Conservation (phyloP, 2,113 vertebrate species). For the Tetraodon nigroviridis region DNA sequence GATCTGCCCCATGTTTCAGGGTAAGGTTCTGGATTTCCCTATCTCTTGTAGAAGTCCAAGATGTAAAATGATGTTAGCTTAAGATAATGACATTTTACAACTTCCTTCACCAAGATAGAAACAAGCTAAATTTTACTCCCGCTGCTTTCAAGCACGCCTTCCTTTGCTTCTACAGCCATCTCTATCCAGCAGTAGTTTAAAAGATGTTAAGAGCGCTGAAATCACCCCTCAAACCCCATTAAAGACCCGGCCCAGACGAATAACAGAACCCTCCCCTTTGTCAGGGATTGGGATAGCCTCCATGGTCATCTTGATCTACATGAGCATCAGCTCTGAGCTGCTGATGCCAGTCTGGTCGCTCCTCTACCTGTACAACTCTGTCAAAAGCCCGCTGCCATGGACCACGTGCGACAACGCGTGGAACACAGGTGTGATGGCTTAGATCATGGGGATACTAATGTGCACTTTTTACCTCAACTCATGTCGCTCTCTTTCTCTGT, state of each 20-base stretch:
- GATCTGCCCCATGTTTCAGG: constrained; percentile 91
- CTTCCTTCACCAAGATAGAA: no score
- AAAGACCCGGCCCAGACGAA: background rate
- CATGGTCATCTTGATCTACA: constrained; percentile 81
- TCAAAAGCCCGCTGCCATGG: constrained; percentile 83
- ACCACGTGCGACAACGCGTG: constrained; percentile 82
- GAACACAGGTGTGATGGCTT: constrained; percentile 80
- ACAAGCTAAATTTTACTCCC: no score
- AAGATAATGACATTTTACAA: no score
- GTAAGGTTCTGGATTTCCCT: constrained; percentile 50
- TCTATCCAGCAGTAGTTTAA: no score
- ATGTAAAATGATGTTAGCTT: no score
- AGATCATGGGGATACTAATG: background rate
- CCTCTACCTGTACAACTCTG: constrained; percentile 87
- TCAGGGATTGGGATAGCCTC: constrained; percentile 86
- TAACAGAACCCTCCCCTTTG: background rate
- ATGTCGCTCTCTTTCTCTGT: background rate
- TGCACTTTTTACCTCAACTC: background rate
- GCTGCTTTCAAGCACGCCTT: no score
- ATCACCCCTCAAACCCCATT: no score
- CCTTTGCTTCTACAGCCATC: no score
- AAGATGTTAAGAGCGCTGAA: no score
- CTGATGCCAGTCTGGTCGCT: constrained; percentile 86
- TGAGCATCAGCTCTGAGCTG: constrained; percentile 88
- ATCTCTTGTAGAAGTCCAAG: no score